Evolutionary conservation across 2,888 invertebrate genomes (phyloP).

Genomic region (Bombyx huttoni): DNA sequence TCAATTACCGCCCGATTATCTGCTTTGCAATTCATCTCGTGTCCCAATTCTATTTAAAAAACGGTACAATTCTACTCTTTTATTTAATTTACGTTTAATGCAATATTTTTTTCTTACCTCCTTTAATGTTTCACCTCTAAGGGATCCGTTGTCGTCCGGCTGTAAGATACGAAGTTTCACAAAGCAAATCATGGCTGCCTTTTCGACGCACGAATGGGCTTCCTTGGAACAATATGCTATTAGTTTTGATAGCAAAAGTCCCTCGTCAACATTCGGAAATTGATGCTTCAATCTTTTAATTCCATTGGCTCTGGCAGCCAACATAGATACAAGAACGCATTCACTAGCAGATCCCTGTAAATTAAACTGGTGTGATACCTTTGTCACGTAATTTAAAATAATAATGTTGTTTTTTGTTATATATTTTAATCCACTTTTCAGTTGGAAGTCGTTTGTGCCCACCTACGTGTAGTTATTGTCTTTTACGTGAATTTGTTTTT

Average conservation of each 20-base stretch:
- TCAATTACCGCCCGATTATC: constrained; percentile 60
- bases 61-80: background rate
- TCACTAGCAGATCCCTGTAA: constrained; percentile 94
- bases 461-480: no score
- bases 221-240: constrained; percentile 95
- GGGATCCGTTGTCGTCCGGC: constrained; percentile 85
- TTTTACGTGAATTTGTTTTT: no score
- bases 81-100: background rate
- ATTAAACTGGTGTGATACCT: background rate
- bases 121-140: constrained; percentile 84
- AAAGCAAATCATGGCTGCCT: constrained; percentile 94
- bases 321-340: constrained; percentile 91
- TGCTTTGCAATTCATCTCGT: constrained; percentile 21
- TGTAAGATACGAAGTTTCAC: constrained; percentile 91
- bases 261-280: constrained; percentile 91
- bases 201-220: constrained; percentile 93
- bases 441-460: no score
- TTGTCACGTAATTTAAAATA: no score
- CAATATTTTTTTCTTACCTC: constrained; percentile 70
- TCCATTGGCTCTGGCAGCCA: constrained; percentile 92
- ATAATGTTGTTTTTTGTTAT: no score
- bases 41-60: constrained; percentile 23
- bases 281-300: constrained; percentile 87
- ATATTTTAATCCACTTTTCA: no score
- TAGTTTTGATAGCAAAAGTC: constrained; percentile 88